Conservation (phyloP, 2,797 vertebrate species). For the Gymnodraco acuticeps region DNA sequence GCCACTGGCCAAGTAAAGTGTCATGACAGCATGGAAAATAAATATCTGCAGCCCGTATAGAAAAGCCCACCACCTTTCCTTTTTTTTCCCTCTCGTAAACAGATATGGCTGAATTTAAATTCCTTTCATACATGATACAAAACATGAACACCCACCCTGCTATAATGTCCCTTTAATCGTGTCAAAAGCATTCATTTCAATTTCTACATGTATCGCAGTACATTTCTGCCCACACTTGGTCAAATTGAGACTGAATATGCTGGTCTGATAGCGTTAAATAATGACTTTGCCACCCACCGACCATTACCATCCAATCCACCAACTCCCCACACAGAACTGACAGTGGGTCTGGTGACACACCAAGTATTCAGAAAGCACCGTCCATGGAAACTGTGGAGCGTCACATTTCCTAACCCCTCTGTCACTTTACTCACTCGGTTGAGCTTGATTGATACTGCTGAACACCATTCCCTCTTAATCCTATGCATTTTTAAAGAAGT, state of each 20-base stretch:
- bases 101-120: constrained; percentile 48
- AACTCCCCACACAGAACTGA: constrained; percentile 1
- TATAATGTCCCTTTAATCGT: constrained; percentile 27
- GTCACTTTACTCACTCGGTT: constrained; percentile 74
- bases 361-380: constrained; percentile 32
- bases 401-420: constrained; percentile 68
- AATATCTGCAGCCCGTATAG: not conserved
- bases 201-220: constrained; percentile 11
- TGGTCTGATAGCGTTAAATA: constrained; percentile 37
- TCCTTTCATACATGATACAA: constrained; percentile 25
- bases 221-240: constrained; percentile 42
- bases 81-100: not conserved
- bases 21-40: constrained; percentile 20
- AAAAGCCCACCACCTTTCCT: constrained; percentile 22
- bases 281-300: constrained; percentile 42
- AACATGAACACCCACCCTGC: constrained; percentile 15
- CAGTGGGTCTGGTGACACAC: constrained; percentile 17
- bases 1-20: constrained; percentile 39
- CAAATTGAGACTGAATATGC: constrained; percentile 44
- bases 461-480: constrained; percentile 78
- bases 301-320: constrained; percentile 30
- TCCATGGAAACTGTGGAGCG: constrained; percentile 68
- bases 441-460: constrained; percentile 80
- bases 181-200: constrained; percentile 45
- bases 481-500: constrained; percentile 87